phyloP scores from a whole-genome alignment of 2,888 invertebrate genomes.

The Eupithecia subumbrata region DNA sequence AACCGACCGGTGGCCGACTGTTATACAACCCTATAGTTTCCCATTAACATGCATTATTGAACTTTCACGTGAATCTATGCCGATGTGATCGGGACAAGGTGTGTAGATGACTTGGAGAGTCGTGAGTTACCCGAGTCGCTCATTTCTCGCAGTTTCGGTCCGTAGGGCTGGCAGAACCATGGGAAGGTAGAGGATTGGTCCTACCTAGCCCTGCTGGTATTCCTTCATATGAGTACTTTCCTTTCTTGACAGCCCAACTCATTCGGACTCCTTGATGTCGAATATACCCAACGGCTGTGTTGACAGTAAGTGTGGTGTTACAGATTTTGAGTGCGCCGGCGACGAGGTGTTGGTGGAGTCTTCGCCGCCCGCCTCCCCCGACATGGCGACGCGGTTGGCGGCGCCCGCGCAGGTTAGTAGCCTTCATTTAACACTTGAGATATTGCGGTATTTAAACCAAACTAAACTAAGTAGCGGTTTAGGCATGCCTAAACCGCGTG shows the following conservation, averaged over 20 bases:
- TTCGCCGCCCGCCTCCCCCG: constrained; percentile 77
- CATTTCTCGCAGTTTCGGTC: too few species aligned
- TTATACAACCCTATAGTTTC: too few species aligned
- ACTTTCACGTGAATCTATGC: too few species aligned
- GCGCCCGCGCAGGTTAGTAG: constrained; percentile 71
- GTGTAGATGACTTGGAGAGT: too few species aligned
- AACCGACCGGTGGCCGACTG: too few species aligned
- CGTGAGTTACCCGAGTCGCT: too few species aligned
- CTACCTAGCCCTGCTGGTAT: not conserved
- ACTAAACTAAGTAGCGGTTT: not conserved
- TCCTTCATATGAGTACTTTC: not conserved
- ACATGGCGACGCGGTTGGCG: constrained; percentile 78
- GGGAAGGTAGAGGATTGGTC: too few species aligned
- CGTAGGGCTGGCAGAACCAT: too few species aligned
- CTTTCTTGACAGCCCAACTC: not conserved
- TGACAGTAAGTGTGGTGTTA: constrained; percentile 8
- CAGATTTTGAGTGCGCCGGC: constrained; percentile 82
- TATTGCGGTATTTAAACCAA: not conserved
- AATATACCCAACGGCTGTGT: not conserved
- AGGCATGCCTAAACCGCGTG: too few species aligned
- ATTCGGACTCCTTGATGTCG: not conserved
- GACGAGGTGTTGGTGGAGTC: constrained; percentile 82
- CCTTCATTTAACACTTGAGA: not conserved
- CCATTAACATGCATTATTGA: too few species aligned
- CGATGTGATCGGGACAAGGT: too few species aligned